A percentile compares a stretch with the other conserved stretches of the same genome.
Evolutionary conservation across 92 coral and sea anemone genomes (phyloP).

Genomic region (Actinernus sp.): DNA sequence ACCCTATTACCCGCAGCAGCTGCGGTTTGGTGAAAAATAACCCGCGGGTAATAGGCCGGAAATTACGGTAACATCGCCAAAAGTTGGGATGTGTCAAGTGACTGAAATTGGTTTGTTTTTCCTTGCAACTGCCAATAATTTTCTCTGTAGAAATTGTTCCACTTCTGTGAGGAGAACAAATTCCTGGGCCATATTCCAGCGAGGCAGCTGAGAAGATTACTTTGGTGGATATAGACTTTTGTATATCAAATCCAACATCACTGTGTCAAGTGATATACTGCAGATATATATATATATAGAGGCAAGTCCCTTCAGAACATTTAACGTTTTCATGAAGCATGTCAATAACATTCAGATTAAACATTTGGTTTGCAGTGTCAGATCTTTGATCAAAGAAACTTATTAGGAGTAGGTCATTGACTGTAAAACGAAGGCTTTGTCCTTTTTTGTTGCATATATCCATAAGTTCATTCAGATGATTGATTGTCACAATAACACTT

Average conservation of each 20-base stretch:
- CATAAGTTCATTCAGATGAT: slow-evolving; percentile 5
- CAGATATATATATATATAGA: neutral
- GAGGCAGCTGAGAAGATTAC: no score
- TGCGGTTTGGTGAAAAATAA: no score
- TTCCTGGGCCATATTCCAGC: no score
- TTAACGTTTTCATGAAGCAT: slow-evolving; percentile 8
- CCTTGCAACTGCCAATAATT: slow-evolving; percentile 19
- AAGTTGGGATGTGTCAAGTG: slow-evolving; percentile 15
- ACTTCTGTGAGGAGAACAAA: neutral
- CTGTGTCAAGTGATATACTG: slow-evolving; percentile 1
- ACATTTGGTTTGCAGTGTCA: slow-evolving; percentile 10
- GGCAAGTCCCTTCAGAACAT: slow-evolving; percentile 13
- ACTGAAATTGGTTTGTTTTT: slow-evolving; percentile 7
- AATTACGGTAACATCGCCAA: no score
- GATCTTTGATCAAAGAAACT: slow-evolving; percentile 15
- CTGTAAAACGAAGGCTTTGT: neutral
- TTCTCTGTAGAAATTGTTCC: slow-evolving; percentile 14
- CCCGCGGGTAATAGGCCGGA: no score
- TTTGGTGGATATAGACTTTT: no score
- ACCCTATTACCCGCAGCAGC: no score
- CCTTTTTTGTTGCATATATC: neutral
- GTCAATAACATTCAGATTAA: neutral
- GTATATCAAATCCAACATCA: no score
- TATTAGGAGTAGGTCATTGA: slow-evolving; percentile 6
- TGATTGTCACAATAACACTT: neutral